phyloP scores from a whole-genome alignment of 2,113 vertebrate species.

The Rousettus leschenaultii region DNA sequence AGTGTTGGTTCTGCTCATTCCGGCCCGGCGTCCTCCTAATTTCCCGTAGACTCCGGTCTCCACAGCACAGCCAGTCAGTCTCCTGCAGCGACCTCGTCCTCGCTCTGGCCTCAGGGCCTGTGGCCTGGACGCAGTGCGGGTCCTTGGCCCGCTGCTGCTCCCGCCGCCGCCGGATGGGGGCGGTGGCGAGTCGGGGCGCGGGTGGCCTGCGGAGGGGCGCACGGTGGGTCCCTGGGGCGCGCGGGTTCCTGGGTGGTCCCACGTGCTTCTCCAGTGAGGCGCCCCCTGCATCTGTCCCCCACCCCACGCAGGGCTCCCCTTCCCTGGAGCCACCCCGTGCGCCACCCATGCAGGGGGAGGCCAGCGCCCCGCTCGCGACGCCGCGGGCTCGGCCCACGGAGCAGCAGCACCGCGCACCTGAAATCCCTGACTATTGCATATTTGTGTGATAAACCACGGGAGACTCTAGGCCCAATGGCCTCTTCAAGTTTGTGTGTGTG shows the following conservation, averaged over 20 bases:
- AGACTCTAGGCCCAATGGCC: neutral
- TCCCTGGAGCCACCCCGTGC: rapidly evolving
- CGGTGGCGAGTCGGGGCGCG: neutral
- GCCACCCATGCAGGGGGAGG: rapidly evolving
- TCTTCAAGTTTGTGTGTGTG: too few relatives aligned
- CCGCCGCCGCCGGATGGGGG: neutral
- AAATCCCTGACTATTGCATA: neutral
- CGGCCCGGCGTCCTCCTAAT: constrained; percentile 86
- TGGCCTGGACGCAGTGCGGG: constrained; percentile 83
- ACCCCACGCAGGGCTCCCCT: neutral
- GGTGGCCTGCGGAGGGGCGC: neutral
- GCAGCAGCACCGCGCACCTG: neutral
- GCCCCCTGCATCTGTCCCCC: neutral
- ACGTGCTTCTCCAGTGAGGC: rapidly evolving
- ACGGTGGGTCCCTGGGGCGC: neutral
- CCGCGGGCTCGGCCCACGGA: too few relatives aligned
- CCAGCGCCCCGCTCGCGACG: rapidly evolving
- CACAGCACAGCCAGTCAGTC: constrained; percentile 80
- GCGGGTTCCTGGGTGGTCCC: neutral
- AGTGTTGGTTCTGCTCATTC: constrained; percentile 91
- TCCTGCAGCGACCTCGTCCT: constrained; percentile 87
- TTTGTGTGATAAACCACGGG: neutral
- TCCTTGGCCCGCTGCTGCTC: neutral
- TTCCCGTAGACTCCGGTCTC: constrained; percentile 78
- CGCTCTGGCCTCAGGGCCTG: constrained; percentile 86